Base-by-base conservation (phyloP, 2,797 vertebrate genomes). In the Premnoplex brunnescens region DNA sequence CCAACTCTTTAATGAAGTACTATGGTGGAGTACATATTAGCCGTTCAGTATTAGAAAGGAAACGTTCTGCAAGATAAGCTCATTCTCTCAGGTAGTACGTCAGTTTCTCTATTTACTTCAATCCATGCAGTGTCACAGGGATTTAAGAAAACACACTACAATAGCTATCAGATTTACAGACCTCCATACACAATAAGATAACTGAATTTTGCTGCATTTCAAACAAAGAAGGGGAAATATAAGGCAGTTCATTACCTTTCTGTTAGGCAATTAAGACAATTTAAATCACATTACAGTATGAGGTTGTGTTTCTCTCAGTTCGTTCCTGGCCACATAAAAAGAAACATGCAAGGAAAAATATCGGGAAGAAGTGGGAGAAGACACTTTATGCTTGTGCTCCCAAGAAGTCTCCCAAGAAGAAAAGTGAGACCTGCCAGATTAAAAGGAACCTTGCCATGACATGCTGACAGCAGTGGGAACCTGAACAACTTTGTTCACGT, bases 1-100 rank as follows among this genome's bases (percentile, higher is more conserved):
- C 64, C 86, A 87, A 94, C 71, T 96, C 91, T 89, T 78, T 94
- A 95, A 97, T 69, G 68, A 93, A 94, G 87, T 28, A 18, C 74
- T 41, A 52, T 78, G 30, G 52, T 23, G 23, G 37, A 6, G 15
- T 63, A 85, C 69, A 24, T 64, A 88, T 72, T 84, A 91, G 54
- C 67, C 34, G 43, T 16, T 91, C 79, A 36, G 90, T 28, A 67
- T 41, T 79, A 75, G 71, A 83, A 93, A 56, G 67, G 66, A 84
- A 92, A 69, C 5, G 44, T 75, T 91, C 72, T 58, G 39, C 66
- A 80, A 79, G 21, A 55, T 66, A 88, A 90, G 3, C 56, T 86
- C 71, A 16, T 89, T 89, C 64, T 83, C 78, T 75, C 36, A 18
- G 66, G 59, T 62, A 76, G 22, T 12, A 43, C 68, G 64, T 51